Percentiles rank a stretch among this genome's conserved stretches.
Evolutionary conservation across 2,797 vertebrate species (phyloP).

Genomic region (Danio jaintianensis): DNA sequence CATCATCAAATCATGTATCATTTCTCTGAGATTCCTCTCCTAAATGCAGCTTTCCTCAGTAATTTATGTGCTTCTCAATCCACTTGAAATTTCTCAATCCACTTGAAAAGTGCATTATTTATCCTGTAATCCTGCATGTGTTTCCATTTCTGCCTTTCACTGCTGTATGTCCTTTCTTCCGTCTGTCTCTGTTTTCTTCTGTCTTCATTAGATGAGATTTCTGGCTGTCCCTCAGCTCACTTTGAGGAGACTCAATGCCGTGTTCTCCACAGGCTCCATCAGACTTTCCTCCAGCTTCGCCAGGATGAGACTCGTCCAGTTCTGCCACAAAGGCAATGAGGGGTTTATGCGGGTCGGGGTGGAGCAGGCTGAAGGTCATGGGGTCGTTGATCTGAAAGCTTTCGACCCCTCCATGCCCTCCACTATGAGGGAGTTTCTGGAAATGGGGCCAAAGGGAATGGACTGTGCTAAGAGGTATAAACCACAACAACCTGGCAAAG

Average conservation of each 20-base stretch:
- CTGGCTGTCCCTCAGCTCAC: constrained; percentile 57
- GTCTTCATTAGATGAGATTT: constrained; percentile 74
- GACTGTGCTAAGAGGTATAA: constrained; percentile 82
- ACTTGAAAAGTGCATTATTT: not conserved
- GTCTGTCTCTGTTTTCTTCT: not conserved
- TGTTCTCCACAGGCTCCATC: constrained; percentile 53
- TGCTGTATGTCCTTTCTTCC: not conserved
- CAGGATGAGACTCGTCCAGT: constrained; percentile 90
- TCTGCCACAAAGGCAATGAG: constrained; percentile 69
- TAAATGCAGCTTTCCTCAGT: not conserved
- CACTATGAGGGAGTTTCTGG: constrained; percentile 85
- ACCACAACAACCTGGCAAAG: not conserved
- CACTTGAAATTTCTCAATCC: not conserved
- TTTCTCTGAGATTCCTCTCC: not conserved
- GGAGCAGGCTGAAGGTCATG: constrained; percentile 77
- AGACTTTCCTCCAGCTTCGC: constrained; percentile 62
- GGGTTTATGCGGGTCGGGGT: constrained; percentile 80
- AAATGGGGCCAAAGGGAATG: constrained; percentile 80
- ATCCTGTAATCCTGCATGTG: not conserved
- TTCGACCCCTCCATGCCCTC: constrained; percentile 86
- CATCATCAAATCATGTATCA: no score
- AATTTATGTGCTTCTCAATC: not conserved
- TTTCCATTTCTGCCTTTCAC: constrained; percentile 10
- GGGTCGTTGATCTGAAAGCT: constrained; percentile 84
- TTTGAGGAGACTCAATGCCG: constrained; percentile 62